Percentiles rank a stretch among this genome's conserved stretches.
phyloP scores from a whole-genome alignment of 2,888 invertebrate genomes.

The Gari tellinella region DNA sequence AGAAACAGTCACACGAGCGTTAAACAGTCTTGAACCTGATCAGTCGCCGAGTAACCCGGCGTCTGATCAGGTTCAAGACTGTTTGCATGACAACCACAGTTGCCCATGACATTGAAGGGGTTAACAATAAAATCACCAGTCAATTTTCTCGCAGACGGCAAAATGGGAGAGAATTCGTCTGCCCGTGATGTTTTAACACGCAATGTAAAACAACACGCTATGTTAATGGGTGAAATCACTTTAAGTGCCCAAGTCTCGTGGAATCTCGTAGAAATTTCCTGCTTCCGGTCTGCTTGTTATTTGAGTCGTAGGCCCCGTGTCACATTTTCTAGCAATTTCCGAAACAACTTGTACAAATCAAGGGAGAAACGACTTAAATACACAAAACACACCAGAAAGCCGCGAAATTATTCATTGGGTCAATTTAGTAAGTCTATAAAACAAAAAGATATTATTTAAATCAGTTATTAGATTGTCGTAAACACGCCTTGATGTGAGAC shows the following conservation, averaged over 20 bases:
- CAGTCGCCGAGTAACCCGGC: no score
- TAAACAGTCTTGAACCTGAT: no score
- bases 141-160: no score
- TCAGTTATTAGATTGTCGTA: conserved; percentile 27
- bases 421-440: conserved; percentile 32
- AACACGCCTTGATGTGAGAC: conserved; percentile 27
- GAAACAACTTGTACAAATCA: conserved; percentile 59
- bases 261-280: conserved; percentile 51
- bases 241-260: conserved; percentile 49
- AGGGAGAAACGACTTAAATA: conserved; percentile 50
- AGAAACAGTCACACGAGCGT: no score
- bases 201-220: no score
- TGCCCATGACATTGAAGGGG: no score
- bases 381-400: conserved; percentile 31
- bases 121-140: no score
- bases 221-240: conserved; percentile 53
- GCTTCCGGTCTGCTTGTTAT: conserved; percentile 49
- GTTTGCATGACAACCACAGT: no score
- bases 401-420: conserved; percentile 43
- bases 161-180: no score
- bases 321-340: conserved; percentile 61
- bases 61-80: no score
- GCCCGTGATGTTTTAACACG: no score
- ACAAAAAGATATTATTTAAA: conserved; percentile 41
- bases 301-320: conserved; percentile 37